Base-by-base conservation (phyloP, 2,888 invertebrate genomes). In the Lamellibrachia columna region DNA sequence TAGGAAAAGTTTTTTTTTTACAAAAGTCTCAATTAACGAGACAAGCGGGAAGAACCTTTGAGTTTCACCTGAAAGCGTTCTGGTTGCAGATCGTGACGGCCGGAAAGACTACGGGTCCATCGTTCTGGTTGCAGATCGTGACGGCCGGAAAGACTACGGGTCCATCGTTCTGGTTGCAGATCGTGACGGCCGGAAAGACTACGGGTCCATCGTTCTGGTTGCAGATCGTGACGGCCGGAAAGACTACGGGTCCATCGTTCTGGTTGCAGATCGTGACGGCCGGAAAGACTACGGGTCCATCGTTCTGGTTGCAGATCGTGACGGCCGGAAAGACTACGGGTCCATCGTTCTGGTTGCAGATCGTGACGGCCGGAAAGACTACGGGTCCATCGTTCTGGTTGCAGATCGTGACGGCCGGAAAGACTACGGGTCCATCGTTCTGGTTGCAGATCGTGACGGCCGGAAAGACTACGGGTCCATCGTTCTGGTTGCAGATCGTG, bases 151-250 rank as follows among this genome's bases (percentile, higher is more conserved):
- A 75, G 15, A 75, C 22, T 15, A 75, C 22, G 6, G 3, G 15
- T 11, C 75, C 75, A 4, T 75, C 22, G 22, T 75, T 75, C 3
- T 75, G 75, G 75, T 22, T 75, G 75, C 75, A 75, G n/a, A 75
- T 75, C 75, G 75, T 75, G 75, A 75, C 75, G 75, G 75, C 75
- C 75, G 75, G 75, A 75, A 75, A 75, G 15, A 75, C 22, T 15
- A 75, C 22, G 6, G 3, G 15, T 11, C 75, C 75, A 4, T 75
- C 22, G 22, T 75, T 75, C 3, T 75, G 75, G 75, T 22, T 75
- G 75, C 75, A 75, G n/a, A 75, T 75, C 75, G 75, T 75, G 75
- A 75, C 75, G 75, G 75, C 75, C 75, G 75, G 75, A 75, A 75
- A 75, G 15, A 75, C 22, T 15, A 75, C 22, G 6, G 3, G 15